Evolutionary conservation across 2,113 vertebrate genomes (phyloP), one percentile per base, ranked within the genome.

Genomic region (Pangasianodon hypophthalmus): DNA sequence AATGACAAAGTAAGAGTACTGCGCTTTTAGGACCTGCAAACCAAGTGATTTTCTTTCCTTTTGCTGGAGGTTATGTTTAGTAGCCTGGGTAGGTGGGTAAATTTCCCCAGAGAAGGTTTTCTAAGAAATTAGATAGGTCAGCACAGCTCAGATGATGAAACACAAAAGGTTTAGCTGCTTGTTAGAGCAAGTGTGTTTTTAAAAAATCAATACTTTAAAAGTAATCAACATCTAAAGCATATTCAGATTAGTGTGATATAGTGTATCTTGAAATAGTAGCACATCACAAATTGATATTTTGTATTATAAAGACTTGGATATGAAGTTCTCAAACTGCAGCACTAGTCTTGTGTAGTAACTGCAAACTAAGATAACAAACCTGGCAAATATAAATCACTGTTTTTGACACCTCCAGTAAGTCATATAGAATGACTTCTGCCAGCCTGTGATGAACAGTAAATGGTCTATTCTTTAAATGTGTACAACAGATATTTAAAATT

Each of bases 101-200:
- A 90, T 88, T 92, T 92, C 91, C 89, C 89, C 52, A 48, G 91
- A 89, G 91, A 92, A 81, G 73, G 84, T 75, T 73, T 32, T 48
- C 48, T 26, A 19, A 73, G 58, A 80, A 84, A 87, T 80, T 69
- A 85, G 44, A 58, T 62, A 29, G 18, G 41, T 48, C 80, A 85
- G 79, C 29, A 46, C 79, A 84, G 50, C 18, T 54, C 56, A 6
- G 52, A n/a, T 52, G 46, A 87, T 67, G 50, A 85, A 87, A 80
- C 87, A 81, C 85, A 82, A 24, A 52, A 7, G 71, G 32, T 87
- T 71, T 84, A 84, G 32, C 32, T 26, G 41, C 32, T 89, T 56
- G 58, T 80, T 84, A 87, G 10, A 14, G 16, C 16, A 21, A 80
- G 85, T 64, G 89, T 79, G 80, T 60, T 26, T 87, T 37, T 54